A percentile compares a stretch with the other conserved stretches of the same genome.
Conservation (phyloP, 2,113 vertebrate genomes). For the Scortum barcoo region DNA sequence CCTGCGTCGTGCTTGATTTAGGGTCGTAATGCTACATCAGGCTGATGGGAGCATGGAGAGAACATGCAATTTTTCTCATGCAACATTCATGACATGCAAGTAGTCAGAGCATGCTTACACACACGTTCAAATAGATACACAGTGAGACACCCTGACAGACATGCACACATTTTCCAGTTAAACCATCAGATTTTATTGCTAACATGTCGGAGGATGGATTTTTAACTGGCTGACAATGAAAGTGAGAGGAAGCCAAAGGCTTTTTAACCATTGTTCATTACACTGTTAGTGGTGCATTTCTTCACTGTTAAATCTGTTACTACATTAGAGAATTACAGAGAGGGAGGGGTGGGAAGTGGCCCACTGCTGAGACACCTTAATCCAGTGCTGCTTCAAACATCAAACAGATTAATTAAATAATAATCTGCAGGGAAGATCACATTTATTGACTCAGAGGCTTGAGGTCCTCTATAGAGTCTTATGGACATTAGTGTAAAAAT, state of each 20-base stretch:
- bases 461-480: constrained; percentile 23
- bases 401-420: constrained; percentile 59
- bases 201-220: constrained; percentile 30
- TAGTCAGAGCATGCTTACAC: background rate
- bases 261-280: constrained; percentile 52
- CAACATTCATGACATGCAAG: constrained; percentile 32
- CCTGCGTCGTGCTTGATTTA: constrained; percentile 47
- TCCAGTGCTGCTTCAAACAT: constrained; percentile 49
- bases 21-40: constrained; percentile 30
- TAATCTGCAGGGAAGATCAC: constrained; percentile 47
- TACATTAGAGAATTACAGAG: constrained; percentile 43
- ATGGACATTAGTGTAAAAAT: constrained; percentile 7
- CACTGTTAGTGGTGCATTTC: constrained; percentile 32
- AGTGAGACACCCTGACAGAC: background rate
- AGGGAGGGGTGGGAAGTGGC: constrained; percentile 28
- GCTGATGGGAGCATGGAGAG: constrained; percentile 38
- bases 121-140: background rate
- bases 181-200: constrained; percentile 26
- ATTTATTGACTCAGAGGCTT: constrained; percentile 43
- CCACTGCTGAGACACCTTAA: constrained; percentile 52
- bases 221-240: constrained; percentile 39
- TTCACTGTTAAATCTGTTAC: constrained; percentile 40
- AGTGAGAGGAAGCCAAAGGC: constrained; percentile 29
- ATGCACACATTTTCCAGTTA: constrained; percentile 22
- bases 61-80: constrained; percentile 31